Base-by-base conservation (phyloP, 1,140 invertebrate species). In the Aphis gossypii region DNA sequence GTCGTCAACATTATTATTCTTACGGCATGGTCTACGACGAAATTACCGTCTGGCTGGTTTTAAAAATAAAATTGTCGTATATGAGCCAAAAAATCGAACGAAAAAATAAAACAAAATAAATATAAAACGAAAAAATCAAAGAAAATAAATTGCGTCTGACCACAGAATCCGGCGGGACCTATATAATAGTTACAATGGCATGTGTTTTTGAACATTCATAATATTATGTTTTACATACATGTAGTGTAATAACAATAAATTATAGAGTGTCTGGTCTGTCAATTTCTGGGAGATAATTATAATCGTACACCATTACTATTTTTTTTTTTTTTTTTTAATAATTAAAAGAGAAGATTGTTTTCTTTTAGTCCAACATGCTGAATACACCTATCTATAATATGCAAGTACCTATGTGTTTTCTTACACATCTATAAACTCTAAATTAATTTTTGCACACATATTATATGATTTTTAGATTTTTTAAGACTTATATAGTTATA, bases 1-100 rank as follows among this genome's bases (percentile, higher is more conserved):
- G 89, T 68, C 38, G 38, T 90, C 89, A 90, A 90, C 54, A 68
- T 68, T 90, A 68, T 90, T 44, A 68, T 90, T 90, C 56, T 60
- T 90, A 60, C 54, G 89, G 38, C 5, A 44, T 18, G 23, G 88
- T 60, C 7, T 90, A 90, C 35, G 30, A n/a, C n/a, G 87, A 88
- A 35, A 21, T 21, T 0, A 88, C 21, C 89, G 89, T 90, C 89
- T 90, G 89, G 89, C 56, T n/a, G 18, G 89, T 68, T 90, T 90
- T 90, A 90, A 90, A 90, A 90, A 90, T 90, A 90, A 90, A 90
- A 46, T 44, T 30, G 38, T 68, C 54, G 30, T 25, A 8, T 30
- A 44, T 14, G 89, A 60, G 89, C 89, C 89, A 90, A 68, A 56
- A 90, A 60, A 90, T 56, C 88, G 35, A 60, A 54, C n/a, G 23